A percentile compares a stretch with the other conserved stretches of the same genome.
These are phyloP conservation scores for Urocyon cinereoargenteus DNA, from an alignment of 2,797 vertebrate genomes.

Conservation along the genomic window DNA sequence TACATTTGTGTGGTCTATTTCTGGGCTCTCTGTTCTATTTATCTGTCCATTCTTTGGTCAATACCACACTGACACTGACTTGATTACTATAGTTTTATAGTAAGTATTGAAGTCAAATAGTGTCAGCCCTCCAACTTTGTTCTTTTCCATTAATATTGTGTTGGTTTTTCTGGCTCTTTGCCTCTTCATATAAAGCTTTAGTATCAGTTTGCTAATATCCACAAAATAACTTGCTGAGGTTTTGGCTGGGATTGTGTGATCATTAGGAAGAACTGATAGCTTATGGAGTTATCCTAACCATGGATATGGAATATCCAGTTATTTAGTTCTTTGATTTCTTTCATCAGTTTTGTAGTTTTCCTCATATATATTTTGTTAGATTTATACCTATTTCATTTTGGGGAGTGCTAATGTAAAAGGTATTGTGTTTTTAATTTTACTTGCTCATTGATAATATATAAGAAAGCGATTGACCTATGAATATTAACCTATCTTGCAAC, in stretches of 20 bases:
- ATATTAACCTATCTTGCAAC: neutral
- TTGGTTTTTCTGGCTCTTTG: neutral
- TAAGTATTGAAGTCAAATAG: neutral
- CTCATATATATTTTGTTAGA: neutral
- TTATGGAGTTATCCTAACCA: neutral
- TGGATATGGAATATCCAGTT: neutral
- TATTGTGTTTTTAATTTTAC: constrained; percentile 27
- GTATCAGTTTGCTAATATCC: neutral
- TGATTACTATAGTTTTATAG: neutral
- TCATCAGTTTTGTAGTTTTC: neutral
- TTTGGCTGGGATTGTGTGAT: neutral
- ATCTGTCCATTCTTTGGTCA: neutral
- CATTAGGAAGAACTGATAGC: neutral
- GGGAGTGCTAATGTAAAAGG: neutral
- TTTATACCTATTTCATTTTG: neutral
- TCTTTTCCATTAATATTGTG: neutral
- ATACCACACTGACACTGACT: neutral
- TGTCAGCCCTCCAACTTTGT: neutral
- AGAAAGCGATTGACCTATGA: neutral
- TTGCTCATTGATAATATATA: constrained; percentile 19
- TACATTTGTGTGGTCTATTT: neutral
- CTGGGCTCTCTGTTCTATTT: neutral
- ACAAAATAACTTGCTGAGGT: constrained; percentile 17
- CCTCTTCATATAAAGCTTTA: neutral
- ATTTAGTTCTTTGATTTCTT: constrained; percentile 32